Base-by-base conservation (phyloP, 2,797 vertebrate species). In the Sebastes cheni region DNA sequence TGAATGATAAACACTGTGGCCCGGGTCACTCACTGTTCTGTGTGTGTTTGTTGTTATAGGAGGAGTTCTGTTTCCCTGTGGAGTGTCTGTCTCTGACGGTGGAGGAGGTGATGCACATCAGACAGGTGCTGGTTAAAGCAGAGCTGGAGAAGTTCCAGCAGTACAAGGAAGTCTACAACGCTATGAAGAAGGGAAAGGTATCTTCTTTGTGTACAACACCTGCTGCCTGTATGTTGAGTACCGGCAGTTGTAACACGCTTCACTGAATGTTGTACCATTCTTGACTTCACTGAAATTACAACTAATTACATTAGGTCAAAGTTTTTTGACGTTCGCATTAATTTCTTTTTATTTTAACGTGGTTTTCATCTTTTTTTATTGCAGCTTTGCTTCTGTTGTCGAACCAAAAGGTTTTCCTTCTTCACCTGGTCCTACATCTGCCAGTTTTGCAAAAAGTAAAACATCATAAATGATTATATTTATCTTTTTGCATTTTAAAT, bases 181-280 rank as follows among this genome's bases (percentile, higher is more conserved):
- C 99, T 20, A 96, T 99, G 93, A 99, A 99, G 94, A 99, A 99
- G 95, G 99, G 99, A 93, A 99, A 99, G 98, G 99, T 99, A 95
- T 69, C 10, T 16, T 67, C 25, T 34, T 66, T 2, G 20, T 72
- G n/a, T 67, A 18, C 5, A 2, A 42, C 8, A 29, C 62, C 4
- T 3, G n/a, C 20, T 14, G 16, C 29, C 50, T 55, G 25, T 25
- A 14, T 65, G 5, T 9, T 5, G 2, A 22, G 36, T 18, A 4
- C 54, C 25, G 27, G 9, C 30, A 61, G 42, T 23, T 34, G 6
- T 18, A 68, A 23, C 13, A 67, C 3, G 9, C 13, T 32, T 16
- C 10, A 42, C 4, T 62, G 32, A 67, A 72, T 52, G 6, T 34
- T 7, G 27, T 25, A 11, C 18, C 6, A 50, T 39, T 65, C 36